phyloP scores from a whole-genome alignment of 2,797 vertebrate genomes.

The Pterois miles region DNA sequence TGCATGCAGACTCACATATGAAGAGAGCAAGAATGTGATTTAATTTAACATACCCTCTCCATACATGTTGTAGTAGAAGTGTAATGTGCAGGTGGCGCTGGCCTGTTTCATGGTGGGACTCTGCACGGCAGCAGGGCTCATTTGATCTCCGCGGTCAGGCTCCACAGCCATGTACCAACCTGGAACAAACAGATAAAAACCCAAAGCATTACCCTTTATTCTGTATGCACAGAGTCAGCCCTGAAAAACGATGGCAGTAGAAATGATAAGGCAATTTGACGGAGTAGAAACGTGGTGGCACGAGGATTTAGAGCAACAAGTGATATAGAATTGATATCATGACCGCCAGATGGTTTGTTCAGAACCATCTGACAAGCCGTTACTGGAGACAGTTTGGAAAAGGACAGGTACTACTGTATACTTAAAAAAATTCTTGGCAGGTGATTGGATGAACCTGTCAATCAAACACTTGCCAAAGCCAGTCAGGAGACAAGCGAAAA shows the following conservation, averaged over 20 bases:
- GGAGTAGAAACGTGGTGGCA: neutral
- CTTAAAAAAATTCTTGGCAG: no score
- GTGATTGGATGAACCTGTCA: no score
- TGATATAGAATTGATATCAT: neutral
- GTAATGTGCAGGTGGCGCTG: constrained; percentile 74
- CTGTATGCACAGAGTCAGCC: neutral
- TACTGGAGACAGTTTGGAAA: no score
- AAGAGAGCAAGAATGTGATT: neutral
- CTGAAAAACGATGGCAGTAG: neutral
- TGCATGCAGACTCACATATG: neutral
- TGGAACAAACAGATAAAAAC: constrained; percentile 43
- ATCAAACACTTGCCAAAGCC: no score
- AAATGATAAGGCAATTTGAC: neutral
- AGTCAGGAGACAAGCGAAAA: no score
- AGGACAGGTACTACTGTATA: no score
- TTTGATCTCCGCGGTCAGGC: constrained; percentile 38
- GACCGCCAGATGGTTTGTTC: no score
- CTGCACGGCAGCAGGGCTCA: constrained; percentile 74
- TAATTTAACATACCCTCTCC: constrained; percentile 74
- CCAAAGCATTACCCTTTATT: neutral
- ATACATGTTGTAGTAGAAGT: constrained; percentile 82
- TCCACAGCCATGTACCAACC: constrained; percentile 83
- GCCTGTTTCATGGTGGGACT: constrained; percentile 77
- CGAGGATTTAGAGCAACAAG: neutral
- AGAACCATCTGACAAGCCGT: no score